Percentiles rank a stretch among this genome's conserved stretches.
Evolutionary conservation across 2,113 vertebrate genomes (phyloP).

Genomic region (Ceuthmochares aereus): DNA sequence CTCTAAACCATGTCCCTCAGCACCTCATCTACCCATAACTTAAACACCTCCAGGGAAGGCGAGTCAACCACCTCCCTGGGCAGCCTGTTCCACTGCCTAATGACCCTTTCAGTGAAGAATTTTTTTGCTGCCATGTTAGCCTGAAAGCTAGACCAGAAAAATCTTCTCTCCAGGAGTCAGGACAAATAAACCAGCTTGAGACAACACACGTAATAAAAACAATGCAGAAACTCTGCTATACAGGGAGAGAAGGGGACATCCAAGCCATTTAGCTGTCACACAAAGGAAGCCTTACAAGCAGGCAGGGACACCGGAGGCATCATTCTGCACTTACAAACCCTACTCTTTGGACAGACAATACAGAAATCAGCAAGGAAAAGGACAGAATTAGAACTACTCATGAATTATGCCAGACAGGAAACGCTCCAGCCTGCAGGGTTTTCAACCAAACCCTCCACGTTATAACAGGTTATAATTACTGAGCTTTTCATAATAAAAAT

Average conservation of each 20-base stretch:
- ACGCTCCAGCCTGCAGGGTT: not conserved
- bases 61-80: too few relatives aligned
- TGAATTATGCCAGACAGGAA: not conserved
- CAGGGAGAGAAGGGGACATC: not conserved
- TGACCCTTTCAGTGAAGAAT: too few relatives aligned
- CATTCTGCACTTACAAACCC: not conserved
- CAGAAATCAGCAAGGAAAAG: not conserved
- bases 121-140: not conserved
- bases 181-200: not conserved
- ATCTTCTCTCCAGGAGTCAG: slow-evolving; percentile 13
- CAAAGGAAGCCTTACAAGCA: not conserved
- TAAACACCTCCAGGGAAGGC: too few relatives aligned
- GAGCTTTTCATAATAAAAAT: not conserved
- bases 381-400: not conserved
- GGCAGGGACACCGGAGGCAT: fast-evolving
- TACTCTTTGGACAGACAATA: not conserved
- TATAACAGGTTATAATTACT: not conserved
- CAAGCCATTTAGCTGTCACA: fast-evolving
- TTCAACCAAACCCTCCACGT: not conserved
- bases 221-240: fast-evolving
- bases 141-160: slow-evolving; percentile 28
- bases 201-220: not conserved
- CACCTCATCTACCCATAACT: too few relatives aligned
- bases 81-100: too few relatives aligned
- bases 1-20: too few relatives aligned